Percentiles rank a stretch among this genome's conserved stretches.
These are phyloP conservation scores for Cygnus olor DNA, from an alignment of 2,797 vertebrate genomes.

Conservation along the genomic window DNA sequence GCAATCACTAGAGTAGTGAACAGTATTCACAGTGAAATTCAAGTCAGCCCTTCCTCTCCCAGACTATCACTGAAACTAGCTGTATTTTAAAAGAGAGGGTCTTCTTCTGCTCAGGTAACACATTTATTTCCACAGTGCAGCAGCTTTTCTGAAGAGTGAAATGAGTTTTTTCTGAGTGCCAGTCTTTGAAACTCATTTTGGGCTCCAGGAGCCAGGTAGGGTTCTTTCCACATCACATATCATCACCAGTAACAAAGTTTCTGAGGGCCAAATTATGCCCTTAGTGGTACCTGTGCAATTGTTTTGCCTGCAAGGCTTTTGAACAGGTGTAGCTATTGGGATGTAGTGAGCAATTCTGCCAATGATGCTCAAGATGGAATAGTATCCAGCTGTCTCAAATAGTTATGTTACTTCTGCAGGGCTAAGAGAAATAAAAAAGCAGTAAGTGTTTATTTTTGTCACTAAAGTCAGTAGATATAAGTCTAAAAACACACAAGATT, in stretches of 20 bases:
- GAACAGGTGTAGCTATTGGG: conserved; percentile 32
- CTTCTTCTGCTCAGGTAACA: background rate
- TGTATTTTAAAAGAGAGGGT: background rate
- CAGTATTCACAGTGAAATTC: background rate
- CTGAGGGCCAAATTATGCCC: conserved; percentile 11
- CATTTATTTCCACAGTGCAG: background rate
- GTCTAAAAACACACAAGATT: background rate
- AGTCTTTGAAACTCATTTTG: background rate
- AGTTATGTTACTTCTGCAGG: conserved; percentile 3
- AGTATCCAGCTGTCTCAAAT: conserved; percentile 36
- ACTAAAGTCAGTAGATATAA: background rate
- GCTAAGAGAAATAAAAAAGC: background rate
- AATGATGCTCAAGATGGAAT: background rate
- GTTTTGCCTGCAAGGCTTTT: conserved; percentile 46
- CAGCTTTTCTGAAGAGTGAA: background rate
- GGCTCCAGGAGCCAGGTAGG: background rate
- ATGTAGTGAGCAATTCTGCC: conserved; percentile 20
- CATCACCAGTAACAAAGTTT: background rate
- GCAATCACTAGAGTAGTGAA: background rate
- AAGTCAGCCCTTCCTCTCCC: background rate
- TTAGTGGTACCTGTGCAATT: background rate
- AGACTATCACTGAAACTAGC: background rate
- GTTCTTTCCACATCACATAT: background rate
- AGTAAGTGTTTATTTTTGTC: background rate
- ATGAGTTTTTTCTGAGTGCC: background rate